phyloP scores from a whole-genome alignment of 2,113 vertebrate genomes.

The Paedocypris sp. region DNA sequence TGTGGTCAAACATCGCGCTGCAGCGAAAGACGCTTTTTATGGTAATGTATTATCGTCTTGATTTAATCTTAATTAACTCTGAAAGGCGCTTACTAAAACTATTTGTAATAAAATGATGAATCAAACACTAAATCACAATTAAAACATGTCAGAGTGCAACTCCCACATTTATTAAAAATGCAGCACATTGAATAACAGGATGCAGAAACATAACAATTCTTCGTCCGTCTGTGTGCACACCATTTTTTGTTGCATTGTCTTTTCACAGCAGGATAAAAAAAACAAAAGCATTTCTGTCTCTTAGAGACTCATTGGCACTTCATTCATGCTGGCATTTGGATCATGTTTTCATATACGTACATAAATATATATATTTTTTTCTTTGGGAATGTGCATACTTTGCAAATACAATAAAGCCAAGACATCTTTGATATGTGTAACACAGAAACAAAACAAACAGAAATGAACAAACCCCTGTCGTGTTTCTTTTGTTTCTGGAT shows the following conservation, averaged over 20 bases:
- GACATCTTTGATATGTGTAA: slow-evolving; percentile 32
- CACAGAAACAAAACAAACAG: background rate
- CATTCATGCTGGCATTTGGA: slow-evolving; percentile 31
- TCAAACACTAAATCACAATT: background rate
- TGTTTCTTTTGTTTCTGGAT: no score
- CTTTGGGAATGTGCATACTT: slow-evolving; percentile 18
- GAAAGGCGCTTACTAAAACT: no score
- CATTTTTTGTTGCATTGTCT: background rate
- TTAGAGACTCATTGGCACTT: slow-evolving; percentile 26
- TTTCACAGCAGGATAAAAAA: background rate
- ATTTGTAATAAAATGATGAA: no score
- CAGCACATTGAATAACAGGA: slow-evolving; percentile 37
- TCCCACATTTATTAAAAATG: slow-evolving; percentile 53
- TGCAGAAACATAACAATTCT: slow-evolving; percentile 24
- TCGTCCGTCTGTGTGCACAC: background rate
- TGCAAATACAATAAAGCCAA: slow-evolving; percentile 61
- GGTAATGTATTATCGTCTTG: no score
- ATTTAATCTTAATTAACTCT: no score
- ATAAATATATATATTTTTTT: background rate
- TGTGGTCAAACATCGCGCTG: no score
- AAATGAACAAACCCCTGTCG: no score
- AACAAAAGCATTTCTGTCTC: slow-evolving; percentile 5
- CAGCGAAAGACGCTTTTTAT: no score
- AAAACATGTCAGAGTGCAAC: slow-evolving; percentile 52
- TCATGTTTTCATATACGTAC: slow-evolving; percentile 2